Evolutionary conservation across 2,113 vertebrate species (phyloP).

Genomic region (Labrus mixtus): DNA sequence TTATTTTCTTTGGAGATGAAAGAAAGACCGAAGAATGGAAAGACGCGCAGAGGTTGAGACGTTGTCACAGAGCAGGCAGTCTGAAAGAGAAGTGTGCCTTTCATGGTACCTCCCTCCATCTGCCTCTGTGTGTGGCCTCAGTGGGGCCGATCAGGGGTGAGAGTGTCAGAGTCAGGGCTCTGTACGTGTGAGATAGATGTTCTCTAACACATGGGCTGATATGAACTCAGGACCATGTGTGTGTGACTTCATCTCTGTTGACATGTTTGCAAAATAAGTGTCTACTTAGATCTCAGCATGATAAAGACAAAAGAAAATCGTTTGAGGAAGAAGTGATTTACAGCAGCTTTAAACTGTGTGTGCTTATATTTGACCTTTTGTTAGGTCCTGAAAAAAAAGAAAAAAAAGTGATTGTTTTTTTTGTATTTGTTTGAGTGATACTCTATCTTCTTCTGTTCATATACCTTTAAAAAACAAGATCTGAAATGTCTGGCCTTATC

Average conservation of each 20-base stretch:
- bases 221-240: slow-evolving; percentile 1
- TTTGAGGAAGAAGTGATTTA: too few relatives aligned
- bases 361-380: too few relatives aligned
- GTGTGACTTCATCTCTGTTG: not conserved
- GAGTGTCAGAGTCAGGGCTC: slow-evolving; percentile 19
- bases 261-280: too few relatives aligned
- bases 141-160: not conserved
- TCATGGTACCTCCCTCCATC: not conserved
- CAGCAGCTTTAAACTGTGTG: too few relatives aligned
- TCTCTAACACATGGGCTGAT: slow-evolving; percentile 20
- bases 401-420: too few relatives aligned
- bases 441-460: too few relatives aligned
- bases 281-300: not conserved
- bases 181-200: slow-evolving; percentile 9
- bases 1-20: slow-evolving; percentile 15
- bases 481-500: too few relatives aligned
- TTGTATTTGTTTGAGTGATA: too few relatives aligned
- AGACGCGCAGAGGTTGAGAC: slow-evolving; percentile 4
- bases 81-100: not conserved
- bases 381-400: too few relatives aligned
- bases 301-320: too few relatives aligned
- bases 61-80: slow-evolving; percentile 5
- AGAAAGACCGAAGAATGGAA: slow-evolving; percentile 2
- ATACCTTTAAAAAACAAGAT: too few relatives aligned
- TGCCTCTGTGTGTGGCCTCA: slow-evolving; percentile 45